Evolutionary conservation across 2,797 vertebrate genomes (phyloP).

Genomic region (Erpetoichthys calabaricus): DNA sequence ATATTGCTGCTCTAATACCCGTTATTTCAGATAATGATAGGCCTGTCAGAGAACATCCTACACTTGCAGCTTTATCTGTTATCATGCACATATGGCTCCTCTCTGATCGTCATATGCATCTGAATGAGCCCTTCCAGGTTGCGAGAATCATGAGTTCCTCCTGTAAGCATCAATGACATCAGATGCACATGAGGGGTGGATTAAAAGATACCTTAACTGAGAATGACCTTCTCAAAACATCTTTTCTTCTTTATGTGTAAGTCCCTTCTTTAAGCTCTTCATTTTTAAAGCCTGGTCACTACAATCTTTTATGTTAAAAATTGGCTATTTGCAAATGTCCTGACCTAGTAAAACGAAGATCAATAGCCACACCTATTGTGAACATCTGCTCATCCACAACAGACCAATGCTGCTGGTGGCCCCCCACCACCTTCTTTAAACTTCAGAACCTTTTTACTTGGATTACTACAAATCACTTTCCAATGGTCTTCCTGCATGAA

Average conservation of each 20-base stretch:
- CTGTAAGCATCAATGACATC: not conserved
- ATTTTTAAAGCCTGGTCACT: too few relatives aligned
- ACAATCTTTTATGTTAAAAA: too few relatives aligned
- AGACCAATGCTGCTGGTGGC: too few relatives aligned
- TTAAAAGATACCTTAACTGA: constrained; percentile 60
- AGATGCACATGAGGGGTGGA: constrained; percentile 46
- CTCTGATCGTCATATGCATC: constrained; percentile 25
- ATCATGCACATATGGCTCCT: not conserved
- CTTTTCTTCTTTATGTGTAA: too few relatives aligned
- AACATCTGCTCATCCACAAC: too few relatives aligned
- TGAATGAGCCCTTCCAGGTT: constrained; percentile 20
- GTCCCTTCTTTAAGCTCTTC: constrained; percentile 7
- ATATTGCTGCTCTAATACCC: constrained; percentile 44
- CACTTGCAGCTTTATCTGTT: not conserved
- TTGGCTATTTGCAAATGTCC: too few relatives aligned
- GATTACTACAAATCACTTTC: too few relatives aligned
- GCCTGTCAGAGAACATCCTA: constrained; percentile 18
- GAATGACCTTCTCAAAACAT: constrained; percentile 55
- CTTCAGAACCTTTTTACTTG: too few relatives aligned
- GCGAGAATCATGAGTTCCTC: not conserved
- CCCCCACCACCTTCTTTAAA: too few relatives aligned
- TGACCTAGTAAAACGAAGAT: too few relatives aligned
- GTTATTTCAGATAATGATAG: constrained; percentile 33
- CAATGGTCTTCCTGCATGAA: too few relatives aligned
- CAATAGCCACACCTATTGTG: too few relatives aligned